These are phyloP conservation scores for Pseudolaguvia tuberculata DNA, from an alignment of 2,113 vertebrate genomes.

Conservation along the genomic window DNA sequence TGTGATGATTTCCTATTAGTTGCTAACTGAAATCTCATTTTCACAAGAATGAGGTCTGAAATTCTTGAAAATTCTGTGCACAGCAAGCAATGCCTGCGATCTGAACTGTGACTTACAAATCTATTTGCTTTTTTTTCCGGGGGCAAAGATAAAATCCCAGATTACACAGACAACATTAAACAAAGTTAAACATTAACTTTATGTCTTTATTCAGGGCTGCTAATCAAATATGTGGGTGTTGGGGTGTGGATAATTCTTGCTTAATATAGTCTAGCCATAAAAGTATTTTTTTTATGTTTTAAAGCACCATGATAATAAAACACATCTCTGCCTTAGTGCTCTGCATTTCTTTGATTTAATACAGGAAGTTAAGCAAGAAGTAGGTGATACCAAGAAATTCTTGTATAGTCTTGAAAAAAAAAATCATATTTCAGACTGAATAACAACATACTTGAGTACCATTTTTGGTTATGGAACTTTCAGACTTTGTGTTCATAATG, in stretches of 20 bases:
- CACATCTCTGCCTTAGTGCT: neutral
- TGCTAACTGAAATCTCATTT: neutral
- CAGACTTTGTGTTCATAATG: neutral
- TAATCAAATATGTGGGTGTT: slow-evolving; percentile 2
- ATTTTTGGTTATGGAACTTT: neutral
- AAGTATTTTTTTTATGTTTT: slow-evolving; percentile 5
- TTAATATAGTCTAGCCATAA: slow-evolving; percentile 26
- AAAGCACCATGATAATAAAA: slow-evolving; percentile 4
- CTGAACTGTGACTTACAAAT: neutral
- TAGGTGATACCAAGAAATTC: neutral
- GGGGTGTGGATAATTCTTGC: slow-evolving; percentile 17
- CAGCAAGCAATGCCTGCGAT: neutral
- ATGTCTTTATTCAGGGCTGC: slow-evolving; percentile 10
- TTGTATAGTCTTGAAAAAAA: neutral
- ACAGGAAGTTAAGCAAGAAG: neutral
- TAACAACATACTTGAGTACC: neutral
- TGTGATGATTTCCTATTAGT: neutral
- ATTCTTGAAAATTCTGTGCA: no score
- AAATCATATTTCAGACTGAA: neutral
- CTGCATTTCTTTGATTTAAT: neutral
- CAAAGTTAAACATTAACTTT: slow-evolving; percentile 33
- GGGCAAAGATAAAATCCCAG: slow-evolving; percentile 17
- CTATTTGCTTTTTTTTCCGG: neutral
- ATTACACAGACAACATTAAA: slow-evolving; percentile 26
- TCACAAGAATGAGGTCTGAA: no score